These are phyloP conservation scores for Acleris literana DNA, from an alignment of 2,888 invertebrate species.

Conservation along the genomic window DNA sequence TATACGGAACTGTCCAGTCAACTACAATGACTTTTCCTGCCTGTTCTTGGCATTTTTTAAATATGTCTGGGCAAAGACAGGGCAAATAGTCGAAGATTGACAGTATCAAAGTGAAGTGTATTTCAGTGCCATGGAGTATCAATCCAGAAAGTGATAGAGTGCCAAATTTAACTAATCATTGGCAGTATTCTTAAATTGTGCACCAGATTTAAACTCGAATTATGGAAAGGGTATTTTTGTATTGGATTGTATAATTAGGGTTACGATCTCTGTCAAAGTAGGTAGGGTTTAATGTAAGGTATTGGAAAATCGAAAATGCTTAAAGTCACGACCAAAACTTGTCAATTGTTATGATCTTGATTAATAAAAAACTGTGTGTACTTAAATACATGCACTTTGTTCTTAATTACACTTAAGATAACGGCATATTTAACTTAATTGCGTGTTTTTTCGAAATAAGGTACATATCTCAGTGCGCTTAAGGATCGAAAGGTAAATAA, in stretches of 20 bases:
- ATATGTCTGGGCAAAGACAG: too few species aligned
- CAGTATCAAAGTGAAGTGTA: too few species aligned
- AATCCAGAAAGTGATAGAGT: not conserved
- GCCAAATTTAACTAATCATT: not conserved
- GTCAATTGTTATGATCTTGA: constrained; percentile 9
- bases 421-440: too few species aligned
- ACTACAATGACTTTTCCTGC: too few species aligned
- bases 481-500: too few species aligned
- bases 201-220: constrained; percentile 21
- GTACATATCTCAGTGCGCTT: too few species aligned
- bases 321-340: constrained; percentile 12
- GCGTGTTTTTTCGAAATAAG: too few species aligned
- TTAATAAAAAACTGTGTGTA: not conserved
- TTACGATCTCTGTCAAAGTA: constrained; percentile 60
- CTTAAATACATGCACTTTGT: not conserved
- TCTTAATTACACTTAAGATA: too few species aligned
- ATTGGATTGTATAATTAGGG: constrained; percentile 40
- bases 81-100: too few species aligned
- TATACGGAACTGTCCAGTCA: too few species aligned
- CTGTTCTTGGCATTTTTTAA: too few species aligned
- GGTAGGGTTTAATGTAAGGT: constrained; percentile 41
- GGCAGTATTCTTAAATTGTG: constrained; percentile 14
- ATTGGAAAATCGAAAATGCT: constrained; percentile 3
- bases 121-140: not conserved
- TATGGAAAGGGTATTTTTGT: constrained; percentile 24